Conservation (phyloP, 1,140 invertebrate species). For the Halyomorpha halys region DNA sequence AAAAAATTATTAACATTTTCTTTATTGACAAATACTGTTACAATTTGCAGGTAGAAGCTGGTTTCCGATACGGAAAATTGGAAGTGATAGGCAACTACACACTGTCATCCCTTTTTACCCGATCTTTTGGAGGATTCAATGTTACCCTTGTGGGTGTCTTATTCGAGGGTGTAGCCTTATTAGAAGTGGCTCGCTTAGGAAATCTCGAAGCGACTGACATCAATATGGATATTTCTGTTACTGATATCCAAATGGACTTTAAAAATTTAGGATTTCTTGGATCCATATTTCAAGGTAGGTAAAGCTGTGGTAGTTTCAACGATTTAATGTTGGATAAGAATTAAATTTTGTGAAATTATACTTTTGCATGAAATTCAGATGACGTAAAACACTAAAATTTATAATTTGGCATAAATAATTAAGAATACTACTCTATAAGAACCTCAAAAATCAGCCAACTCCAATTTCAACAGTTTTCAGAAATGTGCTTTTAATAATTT, state of each 20-base stretch:
- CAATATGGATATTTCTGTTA: conserved; percentile 61
- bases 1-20: too few species aligned
- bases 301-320: not conserved
- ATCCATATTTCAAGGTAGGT: conserved; percentile 53
- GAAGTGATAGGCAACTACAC: conserved; percentile 62
- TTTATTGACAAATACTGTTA: not conserved
- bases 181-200: conserved; percentile 60
- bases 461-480: too few species aligned
- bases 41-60: conserved; percentile 48
- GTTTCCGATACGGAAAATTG: conserved; percentile 53
- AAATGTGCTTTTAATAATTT: too few species aligned
- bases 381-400: too few species aligned
- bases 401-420: too few species aligned
- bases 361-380: too few species aligned
- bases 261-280: conserved; percentile 55
- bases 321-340: too few species aligned
- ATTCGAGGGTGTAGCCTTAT: conserved; percentile 49
- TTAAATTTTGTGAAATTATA: too few species aligned
- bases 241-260: conserved; percentile 67
- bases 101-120: conserved; percentile 33
- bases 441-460: too few species aligned
- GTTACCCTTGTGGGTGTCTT: conserved; percentile 57
- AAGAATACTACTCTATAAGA: too few species aligned
- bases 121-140: conserved; percentile 52
- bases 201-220: conserved; percentile 64